phyloP scores from a whole-genome alignment of 1,140 invertebrate genomes.

The Acromyrmex charruanus region DNA sequence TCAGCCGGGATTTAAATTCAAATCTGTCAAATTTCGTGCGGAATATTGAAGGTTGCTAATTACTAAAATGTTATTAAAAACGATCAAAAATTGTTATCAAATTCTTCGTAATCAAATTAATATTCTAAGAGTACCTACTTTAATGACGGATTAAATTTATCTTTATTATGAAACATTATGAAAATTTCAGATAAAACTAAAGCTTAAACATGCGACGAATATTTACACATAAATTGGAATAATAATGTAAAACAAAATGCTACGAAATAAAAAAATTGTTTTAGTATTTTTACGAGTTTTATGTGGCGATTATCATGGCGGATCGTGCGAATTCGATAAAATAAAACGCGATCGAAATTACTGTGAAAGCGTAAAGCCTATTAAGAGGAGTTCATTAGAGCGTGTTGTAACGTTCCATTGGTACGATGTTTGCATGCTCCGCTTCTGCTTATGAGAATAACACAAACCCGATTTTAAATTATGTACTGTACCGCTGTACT shows the following conservation, averaged over 20 bases:
- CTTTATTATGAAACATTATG: background rate
- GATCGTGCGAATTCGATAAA: background rate
- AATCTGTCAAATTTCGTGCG: too few relatives aligned
- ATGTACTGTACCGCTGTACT: background rate
- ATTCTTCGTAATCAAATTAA: background rate
- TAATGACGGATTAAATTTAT: background rate
- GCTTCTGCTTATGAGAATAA: background rate
- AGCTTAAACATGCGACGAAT: background rate
- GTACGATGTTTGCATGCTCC: background rate
- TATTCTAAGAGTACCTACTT: background rate
- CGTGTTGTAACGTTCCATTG: conserved; percentile 26
- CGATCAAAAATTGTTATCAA: background rate
- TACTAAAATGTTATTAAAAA: background rate
- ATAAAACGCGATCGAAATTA: conserved; percentile 53
- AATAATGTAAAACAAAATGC: background rate
- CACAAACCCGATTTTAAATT: conserved; percentile 37
- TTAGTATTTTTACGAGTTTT: conserved; percentile 7
- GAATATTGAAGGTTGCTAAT: too few relatives aligned
- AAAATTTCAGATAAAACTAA: background rate
- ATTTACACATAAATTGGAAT: conserved; percentile 7
- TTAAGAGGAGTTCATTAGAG: conserved; percentile 49
- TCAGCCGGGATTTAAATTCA: too few relatives aligned
- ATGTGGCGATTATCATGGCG: background rate
- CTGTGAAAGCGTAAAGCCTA: conserved; percentile 41
- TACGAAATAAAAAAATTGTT: background rate